Conservation (phyloP, 2,888 invertebrate species). For the Drosophila testacea region DNA sequence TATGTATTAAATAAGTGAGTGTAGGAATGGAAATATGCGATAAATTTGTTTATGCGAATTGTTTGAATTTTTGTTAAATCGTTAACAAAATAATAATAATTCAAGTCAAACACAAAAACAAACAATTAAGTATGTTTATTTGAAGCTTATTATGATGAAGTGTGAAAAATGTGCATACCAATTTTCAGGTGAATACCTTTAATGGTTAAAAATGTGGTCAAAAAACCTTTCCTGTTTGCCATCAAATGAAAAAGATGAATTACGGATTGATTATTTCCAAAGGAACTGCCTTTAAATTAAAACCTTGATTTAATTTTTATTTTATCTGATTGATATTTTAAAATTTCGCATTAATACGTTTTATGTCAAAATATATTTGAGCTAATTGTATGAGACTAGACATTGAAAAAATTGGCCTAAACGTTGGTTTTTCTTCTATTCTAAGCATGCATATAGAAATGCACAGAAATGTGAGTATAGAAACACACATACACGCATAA, state of each 20-base stretch:
- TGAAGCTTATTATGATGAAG: slow-evolving; percentile 13
- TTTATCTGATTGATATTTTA: no score
- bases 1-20: slow-evolving; percentile 32
- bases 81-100: slow-evolving; percentile 32
- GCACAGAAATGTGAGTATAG: not conserved
- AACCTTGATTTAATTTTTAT: no score
- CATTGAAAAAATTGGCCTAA: no score
- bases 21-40: slow-evolving; percentile 37
- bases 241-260: not conserved
- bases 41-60: slow-evolving; percentile 61
- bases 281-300: not conserved
- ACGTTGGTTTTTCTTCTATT: not conserved
- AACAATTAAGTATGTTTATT: slow-evolving; percentile 7
- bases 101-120: slow-evolving; percentile 9
- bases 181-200: not conserved
- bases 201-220: not conserved
- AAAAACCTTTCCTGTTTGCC: not conserved
- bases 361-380: no score
- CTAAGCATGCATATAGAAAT: not conserved
- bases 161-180: slow-evolving; percentile 9
- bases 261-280: not conserved
- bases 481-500: not conserved
- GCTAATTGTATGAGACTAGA: no score
- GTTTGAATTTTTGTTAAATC: slow-evolving; percentile 35
- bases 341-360: no score